Conservation (phyloP, 2,113 vertebrate genomes). For the Bos javanicus region DNA sequence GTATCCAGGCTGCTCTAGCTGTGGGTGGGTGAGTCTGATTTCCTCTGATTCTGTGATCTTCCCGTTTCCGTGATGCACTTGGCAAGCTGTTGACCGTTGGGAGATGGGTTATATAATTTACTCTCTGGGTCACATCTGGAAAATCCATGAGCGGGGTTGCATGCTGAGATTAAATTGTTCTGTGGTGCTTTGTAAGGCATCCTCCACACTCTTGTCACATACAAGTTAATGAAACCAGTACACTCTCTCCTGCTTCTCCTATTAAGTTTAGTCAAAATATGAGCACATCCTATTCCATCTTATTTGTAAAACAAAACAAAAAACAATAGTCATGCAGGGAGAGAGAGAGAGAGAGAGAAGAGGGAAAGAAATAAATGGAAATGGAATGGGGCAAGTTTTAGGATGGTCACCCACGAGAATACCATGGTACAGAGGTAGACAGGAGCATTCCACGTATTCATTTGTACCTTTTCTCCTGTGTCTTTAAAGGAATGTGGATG, state of each 20-base stretch:
- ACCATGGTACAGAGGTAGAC: neutral
- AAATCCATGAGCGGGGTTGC: neutral
- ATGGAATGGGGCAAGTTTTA: neutral
- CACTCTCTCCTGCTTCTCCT: neutral
- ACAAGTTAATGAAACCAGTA: neutral
- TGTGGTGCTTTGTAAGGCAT: neutral
- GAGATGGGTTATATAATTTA: neutral
- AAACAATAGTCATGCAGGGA: neutral
- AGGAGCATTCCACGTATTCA: too few species aligned
- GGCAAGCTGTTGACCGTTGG: neutral
- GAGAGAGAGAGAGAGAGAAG: neutral
- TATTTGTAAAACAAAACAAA: neutral
- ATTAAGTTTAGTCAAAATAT: neutral
- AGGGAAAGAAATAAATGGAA: neutral
- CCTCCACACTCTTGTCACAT: neutral
- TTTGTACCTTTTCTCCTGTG: neutral
- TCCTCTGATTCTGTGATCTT: neutral
- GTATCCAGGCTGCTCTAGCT: neutral
- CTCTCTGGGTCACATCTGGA: conserved; percentile 56
- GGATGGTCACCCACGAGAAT: neutral
- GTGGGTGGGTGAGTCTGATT: neutral
- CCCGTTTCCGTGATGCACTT: neutral
- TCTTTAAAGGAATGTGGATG: neutral
- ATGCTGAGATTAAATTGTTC: neutral
- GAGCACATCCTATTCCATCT: neutral